A percentile compares a stretch with the other conserved stretches of the same genome.
phyloP scores from a whole-genome alignment of 2,888 invertebrate species.

The Tubulanus polymorphus region DNA sequence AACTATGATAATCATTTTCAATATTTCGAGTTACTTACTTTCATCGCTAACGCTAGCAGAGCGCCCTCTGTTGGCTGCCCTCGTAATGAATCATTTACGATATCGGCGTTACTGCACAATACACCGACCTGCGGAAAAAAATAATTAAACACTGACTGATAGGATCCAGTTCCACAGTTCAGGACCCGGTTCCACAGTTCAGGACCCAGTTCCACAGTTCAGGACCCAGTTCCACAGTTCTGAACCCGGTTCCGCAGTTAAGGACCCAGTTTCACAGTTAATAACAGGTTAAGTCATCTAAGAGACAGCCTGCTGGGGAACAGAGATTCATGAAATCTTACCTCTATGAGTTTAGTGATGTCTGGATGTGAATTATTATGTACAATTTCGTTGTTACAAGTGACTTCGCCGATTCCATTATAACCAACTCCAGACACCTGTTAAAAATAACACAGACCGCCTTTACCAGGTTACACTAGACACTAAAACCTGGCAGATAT shows the following conservation, averaged over 20 bases:
- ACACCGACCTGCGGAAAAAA: constrained; percentile 62
- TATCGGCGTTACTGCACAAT: constrained; percentile 92
- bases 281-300: neutral
- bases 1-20: too few relatives aligned
- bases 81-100: constrained; percentile 76
- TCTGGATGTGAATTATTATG: constrained; percentile 49
- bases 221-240: too few relatives aligned
- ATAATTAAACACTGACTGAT: too few relatives aligned
- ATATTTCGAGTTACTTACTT: constrained; percentile 55
- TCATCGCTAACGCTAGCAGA: constrained; percentile 84
- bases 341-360: constrained; percentile 72
- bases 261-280: too few relatives aligned
- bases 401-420: constrained; percentile 77
- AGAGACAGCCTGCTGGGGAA: neutral
- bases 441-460: neutral
- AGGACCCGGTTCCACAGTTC: too few relatives aligned
- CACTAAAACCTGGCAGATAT: too few relatives aligned
- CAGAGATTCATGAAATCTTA: constrained; percentile 42
- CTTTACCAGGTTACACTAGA: too few relatives aligned
- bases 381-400: constrained; percentile 45
- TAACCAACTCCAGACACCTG: constrained; percentile 85
- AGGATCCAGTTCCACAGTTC: neutral
- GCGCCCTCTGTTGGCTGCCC: constrained; percentile 98
- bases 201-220: too few relatives aligned
- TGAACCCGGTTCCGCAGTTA: too few relatives aligned